phyloP scores from a whole-genome alignment of 2,797 vertebrate species.

The Myotis myotis region DNA sequence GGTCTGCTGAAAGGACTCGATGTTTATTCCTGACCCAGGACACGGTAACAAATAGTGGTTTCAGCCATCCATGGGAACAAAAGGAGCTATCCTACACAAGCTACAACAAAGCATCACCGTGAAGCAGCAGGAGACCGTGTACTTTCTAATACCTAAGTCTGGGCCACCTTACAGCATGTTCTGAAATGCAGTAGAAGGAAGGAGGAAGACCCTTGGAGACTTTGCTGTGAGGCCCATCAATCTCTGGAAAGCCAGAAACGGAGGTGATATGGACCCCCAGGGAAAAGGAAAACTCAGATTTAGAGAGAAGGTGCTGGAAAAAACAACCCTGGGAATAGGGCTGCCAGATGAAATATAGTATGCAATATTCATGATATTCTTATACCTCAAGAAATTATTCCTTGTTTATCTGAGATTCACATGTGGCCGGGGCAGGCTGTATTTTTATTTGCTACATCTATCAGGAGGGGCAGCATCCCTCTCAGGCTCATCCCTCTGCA shows the following conservation, averaged over 20 bases:
- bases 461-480: not conserved
- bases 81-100: not conserved
- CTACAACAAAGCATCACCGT: not conserved
- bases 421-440: not conserved
- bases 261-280: not conserved
- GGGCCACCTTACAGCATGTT: not conserved
- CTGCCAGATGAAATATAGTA: not conserved
- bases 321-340: not conserved
- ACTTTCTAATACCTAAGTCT: not conserved
- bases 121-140: not conserved
- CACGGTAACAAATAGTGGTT: too few relatives aligned
- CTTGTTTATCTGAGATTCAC: not conserved
- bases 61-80: not conserved
- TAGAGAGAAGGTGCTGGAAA: not conserved
- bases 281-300: not conserved
- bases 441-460: not conserved
- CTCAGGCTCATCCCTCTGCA: not conserved
- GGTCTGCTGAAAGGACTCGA: not conserved
- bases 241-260: not conserved
- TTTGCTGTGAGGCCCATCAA: not conserved
- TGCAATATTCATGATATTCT: not conserved
- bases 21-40: too few relatives aligned
- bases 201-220: not conserved
- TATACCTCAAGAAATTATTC: not conserved
- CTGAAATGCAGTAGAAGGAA: not conserved